A percentile compares a stretch with the other conserved stretches of the same genome.
Conservation (phyloP, 2,797 vertebrate species). For the Enteromius unitaeniatus region DNA sequence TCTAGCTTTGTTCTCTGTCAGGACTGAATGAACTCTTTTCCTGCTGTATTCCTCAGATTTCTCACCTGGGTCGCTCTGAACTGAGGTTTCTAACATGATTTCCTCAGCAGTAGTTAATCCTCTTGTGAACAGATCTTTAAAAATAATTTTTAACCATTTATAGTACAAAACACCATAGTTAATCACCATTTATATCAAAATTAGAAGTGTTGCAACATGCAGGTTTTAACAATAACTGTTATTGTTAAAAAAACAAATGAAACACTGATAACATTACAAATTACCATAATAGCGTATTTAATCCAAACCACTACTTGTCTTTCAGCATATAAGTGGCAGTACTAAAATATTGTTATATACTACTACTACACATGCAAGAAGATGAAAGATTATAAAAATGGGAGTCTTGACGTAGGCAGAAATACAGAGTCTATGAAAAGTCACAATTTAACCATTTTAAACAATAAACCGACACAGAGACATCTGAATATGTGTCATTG, state of each 20-base stretch:
- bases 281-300: neutral
- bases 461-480: too few species aligned
- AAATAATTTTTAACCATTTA: neutral
- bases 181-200: neutral
- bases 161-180: neutral
- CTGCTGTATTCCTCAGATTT: neutral
- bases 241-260: neutral
- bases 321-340: neutral
- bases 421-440: too few species aligned
- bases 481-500: too few species aligned
- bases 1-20: neutral
- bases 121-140: neutral
- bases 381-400: too few species aligned
- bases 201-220: neutral
- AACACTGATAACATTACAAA: neutral
- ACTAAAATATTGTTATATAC: neutral
- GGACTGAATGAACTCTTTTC: neutral
- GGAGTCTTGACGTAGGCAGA: too few species aligned
- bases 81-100: neutral
- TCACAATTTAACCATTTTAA: too few species aligned
- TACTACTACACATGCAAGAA: too few species aligned
- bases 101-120: neutral
- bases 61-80: conserved; percentile 2
- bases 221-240: neutral
- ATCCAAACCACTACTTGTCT: neutral